Evolutionary conservation across 2,113 vertebrate genomes (phyloP).

Genomic region (Gnathonemus longibarbis): DNA sequence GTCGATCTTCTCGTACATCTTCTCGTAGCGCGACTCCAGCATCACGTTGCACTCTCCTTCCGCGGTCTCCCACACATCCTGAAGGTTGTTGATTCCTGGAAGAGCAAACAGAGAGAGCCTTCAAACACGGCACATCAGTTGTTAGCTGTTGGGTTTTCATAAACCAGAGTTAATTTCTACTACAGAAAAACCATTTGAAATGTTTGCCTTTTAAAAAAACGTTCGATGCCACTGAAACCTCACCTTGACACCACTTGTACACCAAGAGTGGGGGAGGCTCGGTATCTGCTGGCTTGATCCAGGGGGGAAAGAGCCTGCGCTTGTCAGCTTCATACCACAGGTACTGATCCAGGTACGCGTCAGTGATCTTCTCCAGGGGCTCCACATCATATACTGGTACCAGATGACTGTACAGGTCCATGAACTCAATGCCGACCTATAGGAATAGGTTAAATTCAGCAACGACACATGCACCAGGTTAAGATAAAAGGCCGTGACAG

Average conservation of each 20-base stretch:
- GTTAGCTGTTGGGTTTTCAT: background rate
- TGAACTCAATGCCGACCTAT: constrained; percentile 98
- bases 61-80: constrained; percentile 95
- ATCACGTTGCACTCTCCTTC: constrained; percentile 98
- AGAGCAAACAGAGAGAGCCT: background rate
- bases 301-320: constrained; percentile 88
- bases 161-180: background rate
- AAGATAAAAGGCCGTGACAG: background rate
- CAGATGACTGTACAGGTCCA: constrained; percentile 97
- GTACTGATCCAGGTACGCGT: constrained; percentile 96
- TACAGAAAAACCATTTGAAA: background rate
- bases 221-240: constrained; percentile 11
- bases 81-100: constrained; percentile 88
- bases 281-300: constrained; percentile 98
- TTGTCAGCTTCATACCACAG: constrained; percentile 98
- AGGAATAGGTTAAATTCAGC: background rate
- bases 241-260: constrained; percentile 99
- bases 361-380: constrained; percentile 96
- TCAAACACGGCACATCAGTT: background rate
- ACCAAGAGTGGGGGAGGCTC: constrained; percentile 92
- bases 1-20: constrained; percentile 99
- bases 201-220: no score
- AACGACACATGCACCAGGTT: background rate
- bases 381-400: constrained; percentile 97
- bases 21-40: constrained; percentile 97